Evolutionary conservation across 1,140 invertebrate genomes (phyloP).

Genomic region (Diabrotica undecimpunctata): DNA sequence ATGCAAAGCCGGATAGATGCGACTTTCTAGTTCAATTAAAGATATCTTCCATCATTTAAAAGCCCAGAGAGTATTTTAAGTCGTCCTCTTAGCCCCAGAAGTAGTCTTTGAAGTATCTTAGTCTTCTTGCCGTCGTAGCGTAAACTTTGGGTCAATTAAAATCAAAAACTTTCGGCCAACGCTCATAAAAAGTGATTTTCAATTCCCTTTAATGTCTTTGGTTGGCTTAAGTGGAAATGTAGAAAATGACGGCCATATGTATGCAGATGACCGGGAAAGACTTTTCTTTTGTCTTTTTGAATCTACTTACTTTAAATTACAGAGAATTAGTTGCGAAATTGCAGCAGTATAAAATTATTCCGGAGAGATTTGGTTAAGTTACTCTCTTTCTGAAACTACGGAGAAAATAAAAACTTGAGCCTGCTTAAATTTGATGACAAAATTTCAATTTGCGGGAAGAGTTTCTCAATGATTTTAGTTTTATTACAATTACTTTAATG

Average conservation of each 20-base stretch:
- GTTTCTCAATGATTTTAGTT: too few species aligned
- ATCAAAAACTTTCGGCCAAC: slow-evolving; percentile 14
- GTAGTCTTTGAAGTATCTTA: not conserved
- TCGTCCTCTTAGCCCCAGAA: not conserved
- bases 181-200: slow-evolving; percentile 19
- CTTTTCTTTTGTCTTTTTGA: slow-evolving; percentile 4
- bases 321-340: slow-evolving; percentile 1
- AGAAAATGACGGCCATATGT: slow-evolving; percentile 15
- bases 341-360: not conserved
- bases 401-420: not conserved
- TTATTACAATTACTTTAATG: too few species aligned
- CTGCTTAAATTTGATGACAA: too few species aligned
- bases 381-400: not conserved
- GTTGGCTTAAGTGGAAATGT: slow-evolving; percentile 9
- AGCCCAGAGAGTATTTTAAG: slow-evolving; percentile 4
- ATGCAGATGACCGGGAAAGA: slow-evolving; percentile 18
- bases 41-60: not conserved
- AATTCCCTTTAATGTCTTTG: slow-evolving; percentile 9
- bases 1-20: slow-evolving; percentile 4
- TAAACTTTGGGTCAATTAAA: slow-evolving; percentile 18
- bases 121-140: slow-evolving; percentile 8
- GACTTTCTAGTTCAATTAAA: slow-evolving; percentile 4
- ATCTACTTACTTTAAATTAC: slow-evolving; percentile 7
- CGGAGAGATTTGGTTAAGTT: not conserved
- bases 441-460: too few species aligned